Conservation (phyloP, 2,888 invertebrate genomes). For the Anaspis maculata region DNA sequence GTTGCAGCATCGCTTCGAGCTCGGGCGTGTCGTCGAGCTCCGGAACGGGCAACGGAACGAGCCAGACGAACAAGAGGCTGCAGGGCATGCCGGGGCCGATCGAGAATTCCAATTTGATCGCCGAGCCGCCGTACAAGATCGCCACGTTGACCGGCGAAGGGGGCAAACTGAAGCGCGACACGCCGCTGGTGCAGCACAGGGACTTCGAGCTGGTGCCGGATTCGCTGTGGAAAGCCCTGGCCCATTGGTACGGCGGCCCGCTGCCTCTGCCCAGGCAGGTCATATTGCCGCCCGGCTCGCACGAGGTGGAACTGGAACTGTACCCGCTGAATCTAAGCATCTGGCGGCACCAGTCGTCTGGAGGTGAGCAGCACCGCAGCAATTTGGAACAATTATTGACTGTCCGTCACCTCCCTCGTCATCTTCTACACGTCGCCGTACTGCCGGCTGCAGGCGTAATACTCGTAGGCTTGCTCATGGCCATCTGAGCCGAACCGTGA, state of each 20-base stretch:
- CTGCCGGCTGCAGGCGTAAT: no score
- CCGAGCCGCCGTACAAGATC: slow-evolving; percentile 53
- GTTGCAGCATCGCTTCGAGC: slow-evolving; percentile 48
- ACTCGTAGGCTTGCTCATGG: no score
- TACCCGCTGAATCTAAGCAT: slow-evolving; percentile 74
- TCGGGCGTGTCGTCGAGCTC: slow-evolving; percentile 55
- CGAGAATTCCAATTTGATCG: slow-evolving; percentile 65
- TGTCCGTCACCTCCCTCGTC: no score
- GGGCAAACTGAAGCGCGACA: slow-evolving; percentile 67
- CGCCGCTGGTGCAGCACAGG: slow-evolving; percentile 63
- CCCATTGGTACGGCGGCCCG: slow-evolving; percentile 72
- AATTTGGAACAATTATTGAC: no score
- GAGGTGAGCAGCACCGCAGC: neutral
- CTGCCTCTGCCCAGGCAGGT: slow-evolving; percentile 73
- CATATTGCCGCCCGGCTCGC: slow-evolving; percentile 56
- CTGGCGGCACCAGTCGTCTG: slow-evolving; percentile 56
- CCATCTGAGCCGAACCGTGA: no score
- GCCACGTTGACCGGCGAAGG: slow-evolving; percentile 77
- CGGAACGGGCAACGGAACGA: slow-evolving; percentile 45
- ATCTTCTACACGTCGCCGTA: no score
- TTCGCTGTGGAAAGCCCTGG: slow-evolving; percentile 78
- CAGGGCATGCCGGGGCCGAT: slow-evolving; percentile 58
- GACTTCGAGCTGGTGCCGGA: slow-evolving; percentile 85
- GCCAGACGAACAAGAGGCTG: slow-evolving; percentile 34
- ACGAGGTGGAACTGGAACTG: slow-evolving; percentile 70